Conservation (phyloP, 2,113 vertebrate genomes). For the Microcebus tavaratra region DNA sequence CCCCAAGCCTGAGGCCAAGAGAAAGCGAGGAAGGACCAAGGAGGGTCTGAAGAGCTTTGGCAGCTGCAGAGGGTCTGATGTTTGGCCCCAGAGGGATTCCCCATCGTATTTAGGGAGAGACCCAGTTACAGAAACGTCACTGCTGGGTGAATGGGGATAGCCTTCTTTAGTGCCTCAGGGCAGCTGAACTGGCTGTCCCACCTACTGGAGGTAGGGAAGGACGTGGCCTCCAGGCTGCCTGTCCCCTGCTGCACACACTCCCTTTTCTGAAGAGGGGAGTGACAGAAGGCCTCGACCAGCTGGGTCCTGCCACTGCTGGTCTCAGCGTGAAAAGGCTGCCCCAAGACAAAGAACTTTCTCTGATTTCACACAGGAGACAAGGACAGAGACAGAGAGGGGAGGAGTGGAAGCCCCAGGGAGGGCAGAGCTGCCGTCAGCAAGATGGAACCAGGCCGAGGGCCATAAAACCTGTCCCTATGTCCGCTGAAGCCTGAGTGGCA, state of each 20-base stretch:
- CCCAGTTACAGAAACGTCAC: not conserved
- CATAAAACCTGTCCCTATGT: not conserved
- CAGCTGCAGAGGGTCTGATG: not conserved
- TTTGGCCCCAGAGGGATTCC: not conserved
- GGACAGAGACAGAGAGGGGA: slow-evolving; percentile 75
- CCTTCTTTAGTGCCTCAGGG: not conserved
- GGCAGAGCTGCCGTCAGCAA: slow-evolving; percentile 83
- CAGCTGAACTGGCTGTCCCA: not conserved
- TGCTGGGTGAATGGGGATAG: not conserved
- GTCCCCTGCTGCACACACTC: not conserved
- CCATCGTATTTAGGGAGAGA: not conserved
- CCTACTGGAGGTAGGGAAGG: not conserved
- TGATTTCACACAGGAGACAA: slow-evolving; percentile 61
- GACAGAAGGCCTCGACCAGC: not conserved
- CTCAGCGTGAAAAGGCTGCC: slow-evolving; percentile 76
- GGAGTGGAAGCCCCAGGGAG: slow-evolving; percentile 63
- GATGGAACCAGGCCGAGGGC: slow-evolving; percentile 46
- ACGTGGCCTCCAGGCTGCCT: not conserved
- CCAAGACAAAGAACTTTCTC: slow-evolving; percentile 26
- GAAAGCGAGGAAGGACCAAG: not conserved
- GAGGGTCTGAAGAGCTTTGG: not conserved
- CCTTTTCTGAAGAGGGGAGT: not conserved
- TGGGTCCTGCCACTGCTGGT: slow-evolving; percentile 79
- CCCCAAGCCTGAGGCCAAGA: not conserved
- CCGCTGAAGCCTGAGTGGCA: not conserved